These are phyloP conservation scores for Agrotis clavis DNA, from an alignment of 2,888 invertebrate species.

Conservation along the genomic window DNA sequence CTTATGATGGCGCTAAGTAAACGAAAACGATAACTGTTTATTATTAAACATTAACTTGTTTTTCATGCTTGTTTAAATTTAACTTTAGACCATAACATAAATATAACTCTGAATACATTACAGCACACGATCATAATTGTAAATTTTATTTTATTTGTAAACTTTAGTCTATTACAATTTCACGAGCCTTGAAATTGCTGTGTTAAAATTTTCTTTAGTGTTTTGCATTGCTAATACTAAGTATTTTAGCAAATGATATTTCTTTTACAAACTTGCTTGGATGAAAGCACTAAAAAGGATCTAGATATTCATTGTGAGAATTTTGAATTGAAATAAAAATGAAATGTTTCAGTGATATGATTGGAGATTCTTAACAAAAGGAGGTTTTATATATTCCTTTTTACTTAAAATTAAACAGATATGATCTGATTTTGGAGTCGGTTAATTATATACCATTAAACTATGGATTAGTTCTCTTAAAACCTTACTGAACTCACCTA, in stretches of 20 bases:
- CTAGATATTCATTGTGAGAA: too few relatives aligned
- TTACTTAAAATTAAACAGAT: too few relatives aligned
- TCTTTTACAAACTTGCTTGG: not conserved
- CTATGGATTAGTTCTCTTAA: too few relatives aligned
- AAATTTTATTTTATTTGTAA: conserved; percentile 34
- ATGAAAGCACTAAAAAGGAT: not conserved
- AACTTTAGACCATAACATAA: conserved; percentile 14
- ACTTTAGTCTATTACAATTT: conserved; percentile 24
- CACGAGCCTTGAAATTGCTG: not conserved
- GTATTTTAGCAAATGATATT: not conserved
- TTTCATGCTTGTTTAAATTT: conserved; percentile 2
- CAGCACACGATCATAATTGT: not conserved
- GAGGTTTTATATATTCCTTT: too few relatives aligned
- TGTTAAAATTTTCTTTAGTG: not conserved
- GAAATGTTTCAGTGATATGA: too few relatives aligned
- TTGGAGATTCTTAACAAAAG: too few relatives aligned
- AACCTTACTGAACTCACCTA: too few relatives aligned
- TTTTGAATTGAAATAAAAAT: too few relatives aligned
- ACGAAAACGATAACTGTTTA: too few relatives aligned
- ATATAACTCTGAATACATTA: conserved; percentile 32
- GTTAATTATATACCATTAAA: too few relatives aligned
- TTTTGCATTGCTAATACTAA: conserved; percentile 6
- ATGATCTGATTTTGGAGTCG: too few relatives aligned
- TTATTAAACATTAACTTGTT: not conserved
- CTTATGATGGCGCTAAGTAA: too few relatives aligned